Conservation (phyloP, 2,888 invertebrate genomes). For the Drosophila merina region DNA sequence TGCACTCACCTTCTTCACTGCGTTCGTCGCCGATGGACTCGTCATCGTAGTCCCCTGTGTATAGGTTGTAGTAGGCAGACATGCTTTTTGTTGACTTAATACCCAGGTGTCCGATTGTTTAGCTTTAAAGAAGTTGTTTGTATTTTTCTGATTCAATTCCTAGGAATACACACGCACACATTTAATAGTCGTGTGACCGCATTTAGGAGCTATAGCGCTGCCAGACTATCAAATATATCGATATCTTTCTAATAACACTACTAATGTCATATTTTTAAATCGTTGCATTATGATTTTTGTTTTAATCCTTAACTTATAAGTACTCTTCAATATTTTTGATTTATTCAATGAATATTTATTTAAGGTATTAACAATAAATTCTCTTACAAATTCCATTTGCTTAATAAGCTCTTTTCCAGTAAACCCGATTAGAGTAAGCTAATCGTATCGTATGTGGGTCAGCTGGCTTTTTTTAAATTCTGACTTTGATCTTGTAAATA, state of each 20-base stretch:
- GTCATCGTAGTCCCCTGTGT: constrained; percentile 64
- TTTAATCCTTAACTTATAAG: no score
- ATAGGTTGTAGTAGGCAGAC: constrained; percentile 58
- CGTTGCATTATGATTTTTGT: no score
- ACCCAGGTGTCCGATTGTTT: background rate
- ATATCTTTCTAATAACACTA: background rate
- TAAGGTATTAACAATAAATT: no score
- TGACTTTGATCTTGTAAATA: no score
- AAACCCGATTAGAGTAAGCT: no score
- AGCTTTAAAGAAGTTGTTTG: constrained; percentile 19
- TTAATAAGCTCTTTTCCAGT: no score
- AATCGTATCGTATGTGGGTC: no score
- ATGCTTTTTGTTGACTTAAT: constrained; percentile 29
- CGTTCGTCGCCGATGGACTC: constrained; percentile 72
- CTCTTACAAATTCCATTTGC: no score
- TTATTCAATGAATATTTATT: no score
- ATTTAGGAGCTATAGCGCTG: background rate
- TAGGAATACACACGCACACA: constrained; percentile 32
- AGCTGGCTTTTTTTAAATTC: no score
- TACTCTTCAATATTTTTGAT: no score
- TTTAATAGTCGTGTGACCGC: constrained; percentile 9
- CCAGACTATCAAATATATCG: background rate
- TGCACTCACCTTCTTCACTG: constrained; percentile 68
- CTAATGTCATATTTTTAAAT: background rate
- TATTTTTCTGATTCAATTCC: constrained; percentile 15